phyloP scores from a whole-genome alignment of 1,140 invertebrate genomes.

The Aphelinus atriplicis region DNA sequence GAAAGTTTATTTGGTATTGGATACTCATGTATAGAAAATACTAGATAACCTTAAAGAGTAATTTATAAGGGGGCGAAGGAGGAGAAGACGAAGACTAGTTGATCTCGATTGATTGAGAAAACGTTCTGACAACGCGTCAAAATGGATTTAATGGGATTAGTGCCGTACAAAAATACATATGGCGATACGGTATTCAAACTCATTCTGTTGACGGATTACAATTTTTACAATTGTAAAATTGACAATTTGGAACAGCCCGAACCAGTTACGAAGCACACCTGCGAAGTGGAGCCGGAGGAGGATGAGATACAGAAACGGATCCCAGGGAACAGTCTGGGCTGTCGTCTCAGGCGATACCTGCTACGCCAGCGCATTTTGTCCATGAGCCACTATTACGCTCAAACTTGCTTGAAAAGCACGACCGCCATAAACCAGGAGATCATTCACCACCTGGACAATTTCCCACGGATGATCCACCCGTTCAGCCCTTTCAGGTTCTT shows the following conservation, averaged over 20 bases:
- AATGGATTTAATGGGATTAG: slow-evolving; percentile 44
- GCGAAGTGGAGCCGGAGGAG: slow-evolving; percentile 34
- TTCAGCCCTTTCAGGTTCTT: slow-evolving; percentile 55
- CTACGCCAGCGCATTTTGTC: slow-evolving; percentile 41
- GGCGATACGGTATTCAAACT: slow-evolving; percentile 1
- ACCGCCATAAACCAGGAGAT: slow-evolving; percentile 56
- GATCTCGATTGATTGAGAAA: no score
- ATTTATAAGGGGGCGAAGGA: no score
- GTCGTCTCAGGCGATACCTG: slow-evolving; percentile 45
- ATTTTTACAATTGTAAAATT: not conserved
- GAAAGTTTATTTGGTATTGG: no score
- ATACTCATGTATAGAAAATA: no score
- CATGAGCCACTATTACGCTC: slow-evolving; percentile 45
- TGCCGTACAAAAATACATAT: slow-evolving; percentile 19
- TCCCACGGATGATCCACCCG: slow-evolving; percentile 58
- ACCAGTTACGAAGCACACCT: slow-evolving; percentile 47
- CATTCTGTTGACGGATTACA: no score
- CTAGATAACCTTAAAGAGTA: no score
- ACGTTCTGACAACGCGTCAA: not conserved
- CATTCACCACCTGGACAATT: slow-evolving; percentile 49
- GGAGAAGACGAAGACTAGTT: no score
- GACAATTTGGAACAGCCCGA: slow-evolving; percentile 9
- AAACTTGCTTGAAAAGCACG: slow-evolving; percentile 53
- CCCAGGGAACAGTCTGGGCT: slow-evolving; percentile 28
- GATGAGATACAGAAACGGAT: slow-evolving; percentile 41